Base-by-base conservation (phyloP, 2,888 invertebrate genomes). In the Tetragonula carbonaria region DNA sequence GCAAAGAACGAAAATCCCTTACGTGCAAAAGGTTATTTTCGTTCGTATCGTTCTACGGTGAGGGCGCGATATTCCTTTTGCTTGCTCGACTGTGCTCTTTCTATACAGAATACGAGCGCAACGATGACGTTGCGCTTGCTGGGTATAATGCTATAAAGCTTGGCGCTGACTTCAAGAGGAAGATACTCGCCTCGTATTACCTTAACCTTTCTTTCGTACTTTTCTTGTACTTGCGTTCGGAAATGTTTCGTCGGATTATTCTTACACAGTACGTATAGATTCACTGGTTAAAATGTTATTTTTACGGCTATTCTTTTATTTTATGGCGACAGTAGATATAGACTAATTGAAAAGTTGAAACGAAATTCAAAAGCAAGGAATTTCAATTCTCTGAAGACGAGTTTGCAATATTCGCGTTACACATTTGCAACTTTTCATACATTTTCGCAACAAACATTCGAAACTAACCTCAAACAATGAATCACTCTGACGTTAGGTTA, bases 21-120 rank as follows among this genome's bases (percentile, higher is more conserved):
- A 28, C 62, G 67, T 53, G 68, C 21, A 51, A 28, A 68, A 23
- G 68, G 51, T 68, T 68, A 51, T 68, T 68, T 68, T 68, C 68
- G 68, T 68, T 18, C 23, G 51, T 28, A 51, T 68, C 28, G 51
- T 53, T 68, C 68, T 67, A 33, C 65, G 21, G 13, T 21, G 11
- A 18, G 33, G 23, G 6, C 28, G 8, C 62, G 33, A 33, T 33
- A 5, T 33, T 63, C 21, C 21, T 65, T 65, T 65, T 65, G 38
- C 65, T 33, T 18, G 21, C 33, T 33, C 21, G 33, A 65, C 21
- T 28, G 18, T 62, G 62, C 28, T 28, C 28, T 62, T 62, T 62
- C 45, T 62, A 23, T 28, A 28, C 62, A 28, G 62, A 62, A 28
- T 28, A 8, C 62, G 62, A 28, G 23, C 6, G 28, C 28, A 62